Evolutionary conservation across 1,140 invertebrate species (phyloP), one percentile per base, ranked within the genome.

Genomic region (Cepaea nemoralis): DNA sequence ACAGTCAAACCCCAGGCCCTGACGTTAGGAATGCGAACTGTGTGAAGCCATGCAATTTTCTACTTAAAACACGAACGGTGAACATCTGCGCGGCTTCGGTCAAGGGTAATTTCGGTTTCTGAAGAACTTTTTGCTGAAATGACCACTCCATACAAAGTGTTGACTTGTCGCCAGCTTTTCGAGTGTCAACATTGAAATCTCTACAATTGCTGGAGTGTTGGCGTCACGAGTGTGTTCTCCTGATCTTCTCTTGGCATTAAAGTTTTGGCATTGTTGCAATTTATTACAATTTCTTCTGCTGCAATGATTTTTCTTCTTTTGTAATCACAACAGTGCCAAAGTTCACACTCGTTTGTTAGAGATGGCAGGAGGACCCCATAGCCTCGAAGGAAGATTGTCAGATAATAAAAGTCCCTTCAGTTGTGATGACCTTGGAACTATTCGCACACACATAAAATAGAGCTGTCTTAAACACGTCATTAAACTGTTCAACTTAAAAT

Each of bases 211-310:
- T 63, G 59, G 33, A 63, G 27, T 31, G 16, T 31, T 31, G 59
- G n/a, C 59, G 22, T 63, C 16, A 31, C 33, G 27, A 63, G 33
- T 63, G 27, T 63, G 2, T 63, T 1, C n/a, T 63, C n/a, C 2
- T 6, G 59, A 63, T 63, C 33, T 27, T 63, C 27, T 31, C 12
- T 10, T 27, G n/a, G 6, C 59, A 63, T 63, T 63, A 6, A 27
- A 63, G 22, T 63, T n/a, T 16, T 63, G 59, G 59, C 27, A 63
- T 63, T 63, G 59, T 63, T 63, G 27, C 59, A 63, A 6, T 63
- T 63, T 63, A 63, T 63, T 31, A 16, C 59, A 1, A 63, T 63
- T 63, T 55, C 50, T 22, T 45, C 16, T 45, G 42, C 22, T 22
- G 12, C 50, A 12, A 12, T 55, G 3, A 55, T n/a, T 55, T 55